Evolutionary conservation across 53 echinoderm and acorn worm genomes (phyloP), one percentile per base, ranked within the genome.

Genomic region (Stichopus horrens): DNA sequence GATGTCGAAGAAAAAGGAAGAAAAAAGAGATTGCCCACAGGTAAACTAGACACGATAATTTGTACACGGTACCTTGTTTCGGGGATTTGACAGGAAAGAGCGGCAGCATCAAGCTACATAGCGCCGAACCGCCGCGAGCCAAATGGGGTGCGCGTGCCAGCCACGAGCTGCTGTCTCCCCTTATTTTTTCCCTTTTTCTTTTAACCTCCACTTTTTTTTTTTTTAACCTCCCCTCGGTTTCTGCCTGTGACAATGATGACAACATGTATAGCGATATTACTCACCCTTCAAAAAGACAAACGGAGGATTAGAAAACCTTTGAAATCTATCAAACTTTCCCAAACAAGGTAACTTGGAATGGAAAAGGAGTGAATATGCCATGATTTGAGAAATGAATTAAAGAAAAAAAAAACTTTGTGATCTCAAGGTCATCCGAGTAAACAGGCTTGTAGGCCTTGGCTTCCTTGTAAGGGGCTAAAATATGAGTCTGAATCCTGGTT

Each of bases 51-150:
- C 81, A 56, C 23, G n/a, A 21, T 81, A 57, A 20, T 19, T 55
- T 81, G 57, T 21, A 57, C 22, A 58, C 57, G 57, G 58, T 57
- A n/a, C 21, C 57, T 57, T 7, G 56, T 57, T 19, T 13, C 11
- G n/a, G 19, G 71, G 6, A 71, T 71, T 71, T 71, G 71, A 71
- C 71, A 71, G 71, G n/a, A 71, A 7, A 20, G n/a, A 8, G 11
- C 59, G 18, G 7, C 19, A 16, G 71, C 19, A 20, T 18, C 18
- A 20, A 71, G 71, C 16, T 71, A 20, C 7, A 71, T 4, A 71
- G 71, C 55, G 81, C 22, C 1, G 55, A 81, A 81, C n/a, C 7
- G 81, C 81, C 81, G 81, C 81, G 81, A 81, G 81, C 81, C 81
- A 81, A 81, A 81, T 81, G 81, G 57, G 81, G 81, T 56, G 81